Base-by-base conservation (phyloP, 2,888 invertebrate species). In the Tenthredo mesomela region DNA sequence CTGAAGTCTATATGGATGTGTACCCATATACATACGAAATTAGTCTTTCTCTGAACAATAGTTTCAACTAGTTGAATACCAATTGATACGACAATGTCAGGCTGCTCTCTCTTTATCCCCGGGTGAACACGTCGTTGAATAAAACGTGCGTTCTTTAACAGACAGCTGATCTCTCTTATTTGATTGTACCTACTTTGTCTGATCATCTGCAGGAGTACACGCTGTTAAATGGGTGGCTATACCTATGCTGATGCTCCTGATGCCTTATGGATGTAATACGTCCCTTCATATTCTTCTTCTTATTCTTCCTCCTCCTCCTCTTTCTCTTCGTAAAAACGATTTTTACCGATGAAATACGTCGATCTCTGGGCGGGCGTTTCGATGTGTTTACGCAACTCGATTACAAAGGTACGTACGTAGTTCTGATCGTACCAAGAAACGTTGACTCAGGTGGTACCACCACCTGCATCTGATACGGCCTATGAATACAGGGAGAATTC, bases 21-120 rank as follows among this genome's bases (percentile, higher is more conserved):
- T 33, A 33, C 2, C n/a, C 40, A 15, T 37, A 37, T 37, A 37
- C 47, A 77, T 77, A 77, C 77, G 77, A 77, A 77, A 77, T 77
- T 77, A 77, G 77, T 77, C 33, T 54, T 77, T 77, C 77, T 33
- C 54, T 77, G 77, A 77, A 77, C 77, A 77, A 77, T 77, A 77
- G 77, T 67, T 77, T 77, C 54, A 54, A 18, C 77, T 77, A 54
- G 54, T 77, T 77, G 77, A 77, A 77, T 77, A 77, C 77, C 77
- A 77, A 77, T 77, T 50, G 77, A 77, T 54, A 50, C 21, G 50
- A 50, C 77, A 50, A 25, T 73, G 73, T 77, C 54, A 54, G 54
- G 25, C 29, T 50, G n/a, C 77, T 77, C 77, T 25, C 21, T 73
- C 73, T n/a, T 37, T n/a, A 37, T 71, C 43, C 25, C 21, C 40